A percentile compares a stretch with the other conserved stretches of the same genome.
Evolutionary conservation across 2,797 vertebrate genomes (phyloP).

Genomic region (Vultur gryphus): DNA sequence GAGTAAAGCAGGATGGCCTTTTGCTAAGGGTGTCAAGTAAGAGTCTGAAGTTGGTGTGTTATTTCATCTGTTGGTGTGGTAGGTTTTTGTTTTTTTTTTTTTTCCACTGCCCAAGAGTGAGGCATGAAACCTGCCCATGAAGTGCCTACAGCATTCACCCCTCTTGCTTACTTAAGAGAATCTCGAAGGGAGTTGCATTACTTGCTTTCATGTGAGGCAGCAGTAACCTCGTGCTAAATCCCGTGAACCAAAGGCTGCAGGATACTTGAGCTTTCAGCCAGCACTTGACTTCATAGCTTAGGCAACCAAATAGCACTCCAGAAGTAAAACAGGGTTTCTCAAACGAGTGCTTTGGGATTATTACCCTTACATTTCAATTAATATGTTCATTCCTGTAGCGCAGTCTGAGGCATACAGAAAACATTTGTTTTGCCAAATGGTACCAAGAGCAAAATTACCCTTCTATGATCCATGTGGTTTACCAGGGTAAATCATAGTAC

Average conservation of each 20-base stretch:
- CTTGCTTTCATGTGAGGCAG: neutral
- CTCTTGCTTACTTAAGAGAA: neutral
- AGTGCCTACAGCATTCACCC: neutral
- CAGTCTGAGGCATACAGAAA: neutral
- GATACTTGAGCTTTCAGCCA: neutral
- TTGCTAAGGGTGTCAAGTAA: neutral
- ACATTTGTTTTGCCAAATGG: neutral
- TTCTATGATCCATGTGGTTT: neutral
- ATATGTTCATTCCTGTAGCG: neutral
- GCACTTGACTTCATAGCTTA: neutral
- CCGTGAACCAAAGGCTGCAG: neutral
- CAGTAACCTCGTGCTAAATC: neutral
- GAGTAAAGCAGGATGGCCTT: neutral
- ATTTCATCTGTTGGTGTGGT: neutral
- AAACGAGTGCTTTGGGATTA: neutral
- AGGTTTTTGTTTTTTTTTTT: neutral
- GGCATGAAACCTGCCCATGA: neutral
- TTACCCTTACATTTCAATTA: neutral
- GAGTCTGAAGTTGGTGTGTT: neutral
- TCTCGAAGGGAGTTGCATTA: neutral
- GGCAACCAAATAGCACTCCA: neutral
- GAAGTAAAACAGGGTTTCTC: neutral
- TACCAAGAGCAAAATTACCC: neutral
- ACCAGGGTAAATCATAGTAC: constrained; percentile 7
- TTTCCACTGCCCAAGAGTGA: neutral